These are phyloP conservation scores for Pionites leucogaster DNA, from an alignment of 2,113 vertebrate species.

Conservation along the genomic window DNA sequence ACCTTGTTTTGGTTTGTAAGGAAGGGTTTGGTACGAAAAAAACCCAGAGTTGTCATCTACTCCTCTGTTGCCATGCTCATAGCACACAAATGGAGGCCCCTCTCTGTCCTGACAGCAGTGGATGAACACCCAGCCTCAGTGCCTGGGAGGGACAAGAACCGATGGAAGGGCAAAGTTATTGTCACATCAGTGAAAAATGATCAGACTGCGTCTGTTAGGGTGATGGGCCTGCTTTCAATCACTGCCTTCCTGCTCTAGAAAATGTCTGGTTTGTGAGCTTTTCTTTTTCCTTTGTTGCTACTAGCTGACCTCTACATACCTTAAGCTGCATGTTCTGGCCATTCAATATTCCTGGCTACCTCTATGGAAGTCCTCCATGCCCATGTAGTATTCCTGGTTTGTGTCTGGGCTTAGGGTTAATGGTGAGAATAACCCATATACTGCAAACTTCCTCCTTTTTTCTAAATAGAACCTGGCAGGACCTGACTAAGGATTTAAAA, in stretches of 20 bases:
- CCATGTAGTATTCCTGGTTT: background rate
- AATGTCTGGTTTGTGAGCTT: background rate
- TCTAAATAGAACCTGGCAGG: background rate
- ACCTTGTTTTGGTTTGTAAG: background rate
- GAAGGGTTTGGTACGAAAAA: background rate
- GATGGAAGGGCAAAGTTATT: background rate
- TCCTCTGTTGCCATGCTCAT: background rate
- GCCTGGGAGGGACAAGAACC: rapidly evolving
- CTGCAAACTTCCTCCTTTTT: background rate
- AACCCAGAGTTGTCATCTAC: rapidly evolving
- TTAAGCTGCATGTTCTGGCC: rapidly evolving
- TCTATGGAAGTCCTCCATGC: background rate
- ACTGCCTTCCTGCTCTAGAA: background rate
- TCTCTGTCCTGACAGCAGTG: background rate
- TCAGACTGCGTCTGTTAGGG: background rate
- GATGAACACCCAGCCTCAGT: background rate
- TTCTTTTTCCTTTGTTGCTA: background rate
- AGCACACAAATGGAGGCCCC: background rate
- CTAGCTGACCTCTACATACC: background rate
- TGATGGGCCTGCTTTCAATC: background rate
- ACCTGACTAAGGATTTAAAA: background rate
- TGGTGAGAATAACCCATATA: background rate
- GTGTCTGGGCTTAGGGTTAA: background rate
- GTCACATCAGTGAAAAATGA: background rate
- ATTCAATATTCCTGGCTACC: background rate